Conservation (phyloP, 1,140 invertebrate species). For the Microplitis mediator region DNA sequence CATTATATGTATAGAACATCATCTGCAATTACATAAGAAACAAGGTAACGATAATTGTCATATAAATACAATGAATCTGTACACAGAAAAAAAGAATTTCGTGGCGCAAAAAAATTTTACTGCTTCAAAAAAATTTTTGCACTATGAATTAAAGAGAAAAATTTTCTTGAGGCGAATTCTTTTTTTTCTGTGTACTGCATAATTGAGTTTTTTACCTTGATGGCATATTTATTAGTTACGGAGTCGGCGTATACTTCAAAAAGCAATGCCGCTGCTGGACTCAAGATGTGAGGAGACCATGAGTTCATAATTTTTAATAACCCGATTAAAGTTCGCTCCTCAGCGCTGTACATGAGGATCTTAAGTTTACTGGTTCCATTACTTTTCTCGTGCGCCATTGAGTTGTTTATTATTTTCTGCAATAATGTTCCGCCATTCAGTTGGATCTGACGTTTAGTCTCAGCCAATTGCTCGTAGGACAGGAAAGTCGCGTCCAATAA, state of each 20-base stretch:
- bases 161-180: neutral
- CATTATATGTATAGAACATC: neutral
- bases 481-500: conserved; percentile 38
- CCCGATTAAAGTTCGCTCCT: conserved; percentile 47
- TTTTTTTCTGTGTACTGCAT: too few species aligned
- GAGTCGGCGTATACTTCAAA: conserved; percentile 49
- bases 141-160: too few species aligned
- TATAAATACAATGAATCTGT: too few species aligned
- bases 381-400: conserved; percentile 21
- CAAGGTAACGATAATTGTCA: too few species aligned
- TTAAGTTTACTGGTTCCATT: conserved; percentile 28
- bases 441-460: conserved; percentile 40
- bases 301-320: conserved; percentile 44
- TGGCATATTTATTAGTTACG: conserved; percentile 34
- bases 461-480: conserved; percentile 43
- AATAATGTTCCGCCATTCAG: conserved; percentile 52
- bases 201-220: conserved; percentile 39
- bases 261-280: conserved; percentile 42
- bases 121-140: neutral
- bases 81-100: too few species aligned
- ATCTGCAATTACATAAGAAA: neutral
- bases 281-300: conserved; percentile 37
- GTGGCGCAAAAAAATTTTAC: neutral
- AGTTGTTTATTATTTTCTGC: conserved; percentile 45
- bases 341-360: conserved; percentile 48